Base-by-base conservation (phyloP, 2,888 invertebrate species). In the Aleiodes testaceus region DNA sequence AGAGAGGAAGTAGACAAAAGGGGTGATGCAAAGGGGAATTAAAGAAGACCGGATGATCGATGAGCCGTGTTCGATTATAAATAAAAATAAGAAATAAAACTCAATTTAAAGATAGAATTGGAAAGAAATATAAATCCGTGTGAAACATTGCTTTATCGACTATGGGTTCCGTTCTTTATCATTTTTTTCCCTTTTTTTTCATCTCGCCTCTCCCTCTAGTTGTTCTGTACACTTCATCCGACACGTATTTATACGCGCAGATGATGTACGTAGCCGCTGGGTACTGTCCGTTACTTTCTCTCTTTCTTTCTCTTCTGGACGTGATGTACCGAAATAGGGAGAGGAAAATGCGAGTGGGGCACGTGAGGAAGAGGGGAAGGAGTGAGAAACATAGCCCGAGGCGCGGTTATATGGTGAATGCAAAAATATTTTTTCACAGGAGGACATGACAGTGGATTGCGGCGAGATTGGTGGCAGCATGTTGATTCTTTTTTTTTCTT, bases 31-130 rank as follows among this genome's bases (percentile, higher is more conserved):
- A 70, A 69, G 52, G 36, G 66, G 59, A 11, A 63, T 68, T 77
- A 76, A 72, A 70, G 75, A 72, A 75, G 72, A 76, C 66, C 68
- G 73, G 77, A 77, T 79, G 78, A 81, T 81, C 79, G 81, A 81
- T 81, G 79, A 78, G 79, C 75, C 73, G 75, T 74, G 64, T 72
- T 73, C 75, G 81, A 79, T 79, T 80, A 36, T 36, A 36, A 36
- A 36, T 79, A 81, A 79, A 81, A 79, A 53, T 26, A 52, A 18
- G 18, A 49, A 49, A 49, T 49, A 49, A 49, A 49, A 16, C 49
- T 49, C 49, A 49, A 49, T 49, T 49, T 36, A 6, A 36, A 36
- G 36, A 36, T 26, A 26, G 26, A 26, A 26, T 36, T 36, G 9
- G 36, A 36, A 36, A 49, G 16, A 49, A 49, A 49, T 49, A n/a